Conservation (phyloP, 64 coral and sea anemone genomes). For the Porites australiensis region DNA sequence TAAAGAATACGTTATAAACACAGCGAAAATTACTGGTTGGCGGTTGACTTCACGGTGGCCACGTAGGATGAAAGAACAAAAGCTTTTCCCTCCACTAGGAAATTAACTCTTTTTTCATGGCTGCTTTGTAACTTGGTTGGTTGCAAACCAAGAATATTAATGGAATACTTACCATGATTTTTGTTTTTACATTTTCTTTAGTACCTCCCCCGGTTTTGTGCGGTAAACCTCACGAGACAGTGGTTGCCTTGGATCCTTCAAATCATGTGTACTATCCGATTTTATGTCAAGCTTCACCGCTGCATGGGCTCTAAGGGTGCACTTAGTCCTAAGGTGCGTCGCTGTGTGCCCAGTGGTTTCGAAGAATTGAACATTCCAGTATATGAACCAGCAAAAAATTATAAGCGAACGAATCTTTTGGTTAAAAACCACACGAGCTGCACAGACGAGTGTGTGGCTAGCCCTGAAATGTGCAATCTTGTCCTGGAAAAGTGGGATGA, state of each 20-base stretch:
- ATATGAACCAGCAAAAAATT: not conserved
- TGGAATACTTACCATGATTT: too few species aligned
- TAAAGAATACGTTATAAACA: too few species aligned
- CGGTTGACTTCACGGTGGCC: too few species aligned
- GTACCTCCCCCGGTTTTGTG: not conserved
- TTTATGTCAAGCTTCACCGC: constrained; percentile 66
- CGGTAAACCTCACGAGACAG: not conserved
- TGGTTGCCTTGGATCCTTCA: not conserved
- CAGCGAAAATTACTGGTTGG: too few species aligned
- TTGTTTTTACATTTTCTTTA: too few species aligned
- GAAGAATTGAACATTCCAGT: constrained; percentile 12
- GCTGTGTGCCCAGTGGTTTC: not conserved
- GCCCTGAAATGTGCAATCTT: not conserved
- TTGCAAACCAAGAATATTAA: too few species aligned
- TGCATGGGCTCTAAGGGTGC: constrained; percentile 18
- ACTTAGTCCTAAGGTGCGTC: constrained; percentile 35
- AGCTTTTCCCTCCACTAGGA: too few species aligned
- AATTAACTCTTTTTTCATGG: too few species aligned
- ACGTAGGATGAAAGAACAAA: too few species aligned
- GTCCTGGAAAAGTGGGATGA: constrained; percentile 36
- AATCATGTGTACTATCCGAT: constrained; percentile 47
- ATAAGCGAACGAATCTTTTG: not conserved
- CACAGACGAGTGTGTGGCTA: constrained; percentile 2
- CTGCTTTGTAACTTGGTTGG: too few species aligned
- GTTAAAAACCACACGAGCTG: constrained; percentile 63